Evolutionary conservation across 2,113 vertebrate species (phyloP), one percentile per base, ranked within the genome.

Genomic region (Nothocercus nigrocapillus): DNA sequence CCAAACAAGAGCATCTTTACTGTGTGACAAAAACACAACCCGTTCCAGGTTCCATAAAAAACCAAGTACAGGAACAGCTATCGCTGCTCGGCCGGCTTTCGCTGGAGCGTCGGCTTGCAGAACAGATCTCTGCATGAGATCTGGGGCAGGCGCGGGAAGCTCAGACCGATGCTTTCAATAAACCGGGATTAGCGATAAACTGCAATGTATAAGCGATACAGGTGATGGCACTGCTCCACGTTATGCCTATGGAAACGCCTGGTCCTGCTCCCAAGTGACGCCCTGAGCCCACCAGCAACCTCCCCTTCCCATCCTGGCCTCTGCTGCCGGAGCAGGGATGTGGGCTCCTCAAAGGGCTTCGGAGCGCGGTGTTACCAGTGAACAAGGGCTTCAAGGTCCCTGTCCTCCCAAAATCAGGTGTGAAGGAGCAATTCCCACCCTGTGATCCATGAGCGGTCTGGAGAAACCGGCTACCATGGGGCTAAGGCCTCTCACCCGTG

Each of bases 131-230:
- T 81, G 51, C n/a, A n/a, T n/a, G n/a, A n/a, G n/a, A n/a, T n/a
- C n/a, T n/a, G n/a, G n/a, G 78, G 92, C 89, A 96, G 91, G 56
- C 78, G 90, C 90, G 88, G 74, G 75, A 21, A 77, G 85, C 15
- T 85, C 82, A 91, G 89, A 56, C 59, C 6, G 1, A 3, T 38
- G 94, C 73, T 83, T 95, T 93, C 47, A 38, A 75, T 88, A 90
- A 72, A 58, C 68, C 72, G 20, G 27, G 42, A 24, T 90, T 88
- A 93, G 75, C 24, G 88, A 86, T 86, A 89, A 95, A 94, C 85
- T 91, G 53, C 84, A 69, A 82, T 19, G 56, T 84, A 4, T 49
- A 62, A 62, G 53, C 58, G 90, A 90, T 66, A 64, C 32, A 61
- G 51, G 77, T 28, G 66, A 84, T 88, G 76, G 24, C 67, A 66